A percentile compares a stretch with the other conserved stretches of the same genome.
Conservation (phyloP, 2,113 vertebrate species). For the Onychorhynchus coronatus region DNA sequence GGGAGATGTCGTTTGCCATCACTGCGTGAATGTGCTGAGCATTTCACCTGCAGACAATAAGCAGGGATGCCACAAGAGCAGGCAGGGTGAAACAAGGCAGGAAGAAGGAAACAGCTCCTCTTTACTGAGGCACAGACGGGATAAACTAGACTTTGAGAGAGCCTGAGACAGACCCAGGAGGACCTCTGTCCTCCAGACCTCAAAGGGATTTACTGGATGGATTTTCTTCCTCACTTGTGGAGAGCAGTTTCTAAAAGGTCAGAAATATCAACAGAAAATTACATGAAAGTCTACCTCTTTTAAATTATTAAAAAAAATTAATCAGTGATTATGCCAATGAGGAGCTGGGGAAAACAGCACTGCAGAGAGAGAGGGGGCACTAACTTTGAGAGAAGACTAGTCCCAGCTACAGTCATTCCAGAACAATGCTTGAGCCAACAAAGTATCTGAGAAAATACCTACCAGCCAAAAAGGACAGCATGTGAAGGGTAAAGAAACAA, state of each 20-base stretch:
- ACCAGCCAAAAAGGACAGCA: neutral
- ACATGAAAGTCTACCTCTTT: neutral
- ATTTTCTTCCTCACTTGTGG: neutral
- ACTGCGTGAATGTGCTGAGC: neutral
- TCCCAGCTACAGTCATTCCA: neutral
- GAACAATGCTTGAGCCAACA: neutral
- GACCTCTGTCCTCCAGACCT: neutral
- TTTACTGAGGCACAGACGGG: neutral
- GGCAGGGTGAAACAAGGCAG: neutral
- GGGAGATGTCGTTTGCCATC: neutral
- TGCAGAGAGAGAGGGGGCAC: neutral
- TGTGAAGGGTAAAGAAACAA: neutral
- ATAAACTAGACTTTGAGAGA: neutral
- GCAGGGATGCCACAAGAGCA: neutral
- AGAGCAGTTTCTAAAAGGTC: neutral
- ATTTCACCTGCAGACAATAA: neutral
- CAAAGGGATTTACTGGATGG: neutral
- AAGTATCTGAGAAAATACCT: neutral
- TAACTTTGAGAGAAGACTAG: neutral
- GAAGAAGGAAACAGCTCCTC: neutral
- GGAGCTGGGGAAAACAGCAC: neutral
- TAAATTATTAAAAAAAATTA: neutral
- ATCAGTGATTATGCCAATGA: neutral
- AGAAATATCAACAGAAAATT: neutral
- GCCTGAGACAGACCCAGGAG: neutral